phyloP scores from a whole-genome alignment of 2,888 invertebrate species.

The Brenthis ino region DNA sequence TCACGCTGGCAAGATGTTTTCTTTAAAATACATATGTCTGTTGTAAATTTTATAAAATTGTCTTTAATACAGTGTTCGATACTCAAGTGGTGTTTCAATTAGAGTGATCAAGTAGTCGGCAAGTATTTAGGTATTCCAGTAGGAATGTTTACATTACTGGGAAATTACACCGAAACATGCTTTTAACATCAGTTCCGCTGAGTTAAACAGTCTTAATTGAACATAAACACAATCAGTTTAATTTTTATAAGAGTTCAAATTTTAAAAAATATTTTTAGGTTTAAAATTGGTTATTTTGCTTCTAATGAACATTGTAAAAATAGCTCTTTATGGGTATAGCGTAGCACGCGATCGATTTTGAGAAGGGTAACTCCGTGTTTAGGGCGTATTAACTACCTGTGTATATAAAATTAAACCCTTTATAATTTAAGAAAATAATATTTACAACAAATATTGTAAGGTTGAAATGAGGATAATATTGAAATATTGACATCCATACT shows the following conservation, averaged over 20 bases:
- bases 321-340: neutral
- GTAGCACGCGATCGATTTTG: neutral
- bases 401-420: too few species aligned
- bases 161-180: constrained; percentile 26
- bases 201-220: constrained; percentile 22
- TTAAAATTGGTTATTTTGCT: neutral
- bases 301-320: neutral
- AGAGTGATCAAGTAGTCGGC: too few species aligned
- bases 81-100: too few species aligned
- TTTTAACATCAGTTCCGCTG: constrained; percentile 20
- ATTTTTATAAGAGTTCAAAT: neutral
- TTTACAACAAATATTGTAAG: neutral
- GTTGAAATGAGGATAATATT: neutral
- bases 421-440: too few species aligned
- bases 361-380: constrained; percentile 11
- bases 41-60: too few species aligned
- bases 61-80: too few species aligned
- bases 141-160: constrained; percentile 28
- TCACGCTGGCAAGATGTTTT: too few species aligned
- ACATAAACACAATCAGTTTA: constrained; percentile 2
- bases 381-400: neutral
- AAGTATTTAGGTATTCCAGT: too few species aligned
- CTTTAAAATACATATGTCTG: too few species aligned
- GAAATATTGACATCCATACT: neutral
- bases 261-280: neutral